phyloP scores from a whole-genome alignment of 2,888 invertebrate genomes.

The Agrochola macilenta region DNA sequence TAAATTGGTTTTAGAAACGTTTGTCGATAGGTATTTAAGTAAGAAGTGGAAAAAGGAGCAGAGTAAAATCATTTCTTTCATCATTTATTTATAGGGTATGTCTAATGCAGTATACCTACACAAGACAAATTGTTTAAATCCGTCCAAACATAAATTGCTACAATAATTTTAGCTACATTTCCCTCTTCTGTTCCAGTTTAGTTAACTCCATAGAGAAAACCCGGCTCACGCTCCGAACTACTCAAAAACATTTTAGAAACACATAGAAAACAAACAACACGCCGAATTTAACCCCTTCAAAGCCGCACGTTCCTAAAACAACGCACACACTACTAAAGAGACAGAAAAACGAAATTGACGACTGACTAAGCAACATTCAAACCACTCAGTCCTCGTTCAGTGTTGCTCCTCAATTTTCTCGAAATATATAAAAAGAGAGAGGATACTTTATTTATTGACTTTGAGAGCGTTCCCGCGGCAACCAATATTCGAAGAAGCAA shows the following conservation, averaged over 20 bases:
- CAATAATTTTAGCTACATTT: background rate
- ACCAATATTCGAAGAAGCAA: conserved; percentile 61
- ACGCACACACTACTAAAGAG: conserved; percentile 30
- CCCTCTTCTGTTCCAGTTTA: background rate
- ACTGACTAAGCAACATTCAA: conserved; percentile 37
- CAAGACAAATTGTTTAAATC: too few relatives aligned
- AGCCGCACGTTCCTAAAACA: conserved; percentile 21
- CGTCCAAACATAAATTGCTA: background rate
- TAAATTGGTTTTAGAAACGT: background rate
- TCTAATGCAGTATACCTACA: background rate
- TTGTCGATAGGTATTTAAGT: background rate
- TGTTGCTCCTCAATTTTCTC: conserved; percentile 52
- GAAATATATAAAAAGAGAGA: conserved; percentile 53
- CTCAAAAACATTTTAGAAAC: conserved; percentile 22
- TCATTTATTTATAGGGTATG: background rate
- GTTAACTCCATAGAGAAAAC: conserved; percentile 6
- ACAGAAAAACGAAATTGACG: conserved; percentile 34
- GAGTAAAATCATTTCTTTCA: background rate
- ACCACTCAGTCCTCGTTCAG: conserved; percentile 29
- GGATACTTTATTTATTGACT: conserved; percentile 64
- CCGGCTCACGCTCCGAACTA: background rate
- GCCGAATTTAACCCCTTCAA: conserved; percentile 22
- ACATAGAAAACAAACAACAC: conserved; percentile 21
- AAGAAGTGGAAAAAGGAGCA: background rate
- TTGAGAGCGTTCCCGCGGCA: conserved; percentile 40